Evolutionary conservation across 2,113 vertebrate species (phyloP).

Genomic region (Heterotilapia buettikoferi): DNA sequence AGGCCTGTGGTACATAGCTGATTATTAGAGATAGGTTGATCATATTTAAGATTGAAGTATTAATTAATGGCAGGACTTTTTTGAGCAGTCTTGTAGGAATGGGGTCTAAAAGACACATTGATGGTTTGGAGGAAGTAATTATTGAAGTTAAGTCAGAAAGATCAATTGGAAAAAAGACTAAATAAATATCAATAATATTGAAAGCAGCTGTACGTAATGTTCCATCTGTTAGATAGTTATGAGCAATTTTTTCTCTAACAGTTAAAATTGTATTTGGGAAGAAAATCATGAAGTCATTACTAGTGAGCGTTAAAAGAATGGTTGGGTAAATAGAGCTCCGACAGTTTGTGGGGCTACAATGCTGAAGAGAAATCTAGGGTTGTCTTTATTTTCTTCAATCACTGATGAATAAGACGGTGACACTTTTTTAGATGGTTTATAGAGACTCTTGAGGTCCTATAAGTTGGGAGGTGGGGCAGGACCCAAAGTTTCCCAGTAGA

Average conservation of each 20-base stretch:
- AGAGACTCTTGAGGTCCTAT: background rate
- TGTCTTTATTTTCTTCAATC: background rate
- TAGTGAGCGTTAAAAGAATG: background rate
- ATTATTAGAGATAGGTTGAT: too few relatives aligned
- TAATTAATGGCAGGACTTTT: background rate
- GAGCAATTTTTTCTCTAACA: background rate
- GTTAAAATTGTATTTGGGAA: background rate
- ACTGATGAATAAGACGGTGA: background rate
- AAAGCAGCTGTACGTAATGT: background rate
- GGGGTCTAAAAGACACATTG: background rate
- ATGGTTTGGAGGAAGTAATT: background rate
- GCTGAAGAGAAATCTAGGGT: background rate
- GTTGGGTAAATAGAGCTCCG: background rate
- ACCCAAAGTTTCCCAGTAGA: background rate
- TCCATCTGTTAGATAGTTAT: background rate
- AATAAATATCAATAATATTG: background rate
- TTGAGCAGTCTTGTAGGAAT: background rate
- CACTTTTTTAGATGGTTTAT: background rate
- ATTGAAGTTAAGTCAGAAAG: background rate
- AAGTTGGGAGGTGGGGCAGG: background rate
- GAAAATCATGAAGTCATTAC: background rate
- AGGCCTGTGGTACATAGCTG: rapidly evolving
- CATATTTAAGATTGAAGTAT: rapidly evolving
- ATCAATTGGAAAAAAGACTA: background rate
- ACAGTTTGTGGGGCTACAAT: background rate